Base-by-base conservation (phyloP, 2,113 vertebrate genomes). In the Triplophysa tibetana region DNA sequence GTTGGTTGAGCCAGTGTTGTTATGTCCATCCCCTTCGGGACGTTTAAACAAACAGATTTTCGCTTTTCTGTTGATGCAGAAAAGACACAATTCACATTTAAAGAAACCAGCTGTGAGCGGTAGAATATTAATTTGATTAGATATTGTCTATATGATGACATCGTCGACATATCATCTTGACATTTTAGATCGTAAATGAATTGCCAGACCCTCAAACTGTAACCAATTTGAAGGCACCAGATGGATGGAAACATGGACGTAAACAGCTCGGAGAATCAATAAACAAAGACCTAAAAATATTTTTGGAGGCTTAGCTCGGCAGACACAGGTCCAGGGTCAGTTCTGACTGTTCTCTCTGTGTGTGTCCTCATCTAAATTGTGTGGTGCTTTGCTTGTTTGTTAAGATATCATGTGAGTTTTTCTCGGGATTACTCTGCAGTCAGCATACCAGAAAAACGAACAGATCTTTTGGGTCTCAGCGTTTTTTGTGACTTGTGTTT, bases 221-320 rank as follows among this genome's bases (percentile, higher is more conserved):
- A 16, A 24, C 56, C 13, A 58, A 29, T 60, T 54, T 43, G n/a
- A 80, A 64, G 4, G 12, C 21, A 66, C 33, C 45, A 75, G 79
- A 75, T 56, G 69, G 65, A 74, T 24, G 33, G 58, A 54, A 73
- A 66, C 33, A 21, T 14, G 19, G 65, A 29, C 14, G 21, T 19
- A 75, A 66, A 81, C 70, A 61, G 8, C 8, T 60, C 70, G 52
- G 24, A 75, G 70, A 81, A 13, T 75, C 79, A 81, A 75, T 81
- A 81, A 81, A 81, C 54, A 67, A 23, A 81, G 64, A 52, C 75
- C 38, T 67, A 60, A 81, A 74, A 65, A 80, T 80, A 80, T 80
- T 73, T 66, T 56, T 67, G 26, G 23, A 75, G 61, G 4, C 63
- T 26, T 41, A 24, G 33, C 23, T 50, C 29, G 13, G 62, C 50